A percentile compares a stretch with the other conserved stretches of the same genome.
Conservation (phyloP, 2,888 invertebrate species). For the Meliscaeva auricollis region DNA sequence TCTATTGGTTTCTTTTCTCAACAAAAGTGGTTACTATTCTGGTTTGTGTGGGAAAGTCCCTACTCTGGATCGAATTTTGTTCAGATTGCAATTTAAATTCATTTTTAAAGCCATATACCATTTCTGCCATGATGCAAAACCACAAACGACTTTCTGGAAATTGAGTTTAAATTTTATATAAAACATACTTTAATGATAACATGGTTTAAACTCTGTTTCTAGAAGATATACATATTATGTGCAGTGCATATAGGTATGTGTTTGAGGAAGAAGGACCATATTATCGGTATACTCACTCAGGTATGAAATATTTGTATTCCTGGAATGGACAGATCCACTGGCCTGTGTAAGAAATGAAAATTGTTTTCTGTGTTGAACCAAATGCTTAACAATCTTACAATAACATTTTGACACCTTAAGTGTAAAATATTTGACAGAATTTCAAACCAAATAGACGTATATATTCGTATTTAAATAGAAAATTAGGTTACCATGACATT, state of each 20-base stretch:
- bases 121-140: neutral
- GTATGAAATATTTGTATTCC: neutral
- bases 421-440: conserved; percentile 10
- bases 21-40: too few relatives aligned
- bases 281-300: neutral
- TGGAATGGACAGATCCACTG: neutral
- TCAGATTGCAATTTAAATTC: neutral
- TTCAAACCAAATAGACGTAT: neutral
- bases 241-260: too few relatives aligned
- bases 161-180: neutral
- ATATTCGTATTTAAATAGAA: neutral
- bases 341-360: neutral
- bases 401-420: conserved; percentile 8
- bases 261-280: too few relatives aligned
- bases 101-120: neutral
- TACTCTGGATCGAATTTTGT: neutral
- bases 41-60: too few relatives aligned
- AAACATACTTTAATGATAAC: neutral
- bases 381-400: conserved; percentile 9
- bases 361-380: neutral
- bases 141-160: neutral
- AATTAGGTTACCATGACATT: neutral
- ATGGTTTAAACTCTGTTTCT: neutral
- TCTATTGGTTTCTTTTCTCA: too few relatives aligned
- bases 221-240: neutral